Percentiles rank a stretch among this genome's conserved stretches.
phyloP scores from a whole-genome alignment of 2,113 vertebrate species.

The Datnioides undecimradiatus region DNA sequence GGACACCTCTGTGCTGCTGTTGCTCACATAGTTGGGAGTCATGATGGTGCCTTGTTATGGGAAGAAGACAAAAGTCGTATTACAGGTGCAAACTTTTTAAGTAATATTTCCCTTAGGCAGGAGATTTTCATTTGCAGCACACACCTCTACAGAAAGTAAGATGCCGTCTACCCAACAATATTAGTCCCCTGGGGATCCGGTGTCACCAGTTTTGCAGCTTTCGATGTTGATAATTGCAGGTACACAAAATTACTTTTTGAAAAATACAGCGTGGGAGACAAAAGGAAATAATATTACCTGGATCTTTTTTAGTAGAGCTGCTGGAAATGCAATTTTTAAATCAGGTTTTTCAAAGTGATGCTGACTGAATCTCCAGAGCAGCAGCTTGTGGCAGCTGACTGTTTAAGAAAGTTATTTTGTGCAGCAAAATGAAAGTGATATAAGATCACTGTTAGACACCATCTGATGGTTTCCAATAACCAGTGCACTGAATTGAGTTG shows the following conservation, averaged over 20 bases:
- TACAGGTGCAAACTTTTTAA: conserved; percentile 16
- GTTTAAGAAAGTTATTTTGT: conserved; percentile 32
- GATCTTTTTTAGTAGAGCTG: conserved; percentile 17
- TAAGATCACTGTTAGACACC: conserved; percentile 22
- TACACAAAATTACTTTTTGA: conserved; percentile 52
- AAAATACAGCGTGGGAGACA: conserved; percentile 22
- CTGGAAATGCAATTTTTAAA: conserved; percentile 45
- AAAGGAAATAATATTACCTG: conserved; percentile 32
- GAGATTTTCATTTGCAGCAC: conserved; percentile 28
- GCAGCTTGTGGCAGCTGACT: conserved; percentile 28
- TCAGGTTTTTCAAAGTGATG: conserved; percentile 34
- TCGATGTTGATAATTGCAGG: conserved; percentile 53
- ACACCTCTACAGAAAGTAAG: conserved; percentile 9
- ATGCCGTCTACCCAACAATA: conserved; percentile 25
- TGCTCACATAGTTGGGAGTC: conserved; percentile 97
- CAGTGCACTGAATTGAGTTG: conserved; percentile 7
- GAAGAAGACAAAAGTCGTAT: conserved; percentile 20
- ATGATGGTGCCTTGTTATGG: conserved; percentile 89
- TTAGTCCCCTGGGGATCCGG: conserved; percentile 18
- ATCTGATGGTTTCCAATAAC: conserved; percentile 16
- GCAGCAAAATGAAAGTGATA: conserved; percentile 17
- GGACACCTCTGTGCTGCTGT: conserved; percentile 89
- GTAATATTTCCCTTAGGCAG: conserved; percentile 24
- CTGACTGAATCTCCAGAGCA: conserved; percentile 23
- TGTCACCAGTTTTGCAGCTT: conserved; percentile 41